Evolutionary conservation across 1,140 invertebrate species (phyloP), one percentile per base, ranked within the genome.

Genomic region (Apocrypta bakeri): DNA sequence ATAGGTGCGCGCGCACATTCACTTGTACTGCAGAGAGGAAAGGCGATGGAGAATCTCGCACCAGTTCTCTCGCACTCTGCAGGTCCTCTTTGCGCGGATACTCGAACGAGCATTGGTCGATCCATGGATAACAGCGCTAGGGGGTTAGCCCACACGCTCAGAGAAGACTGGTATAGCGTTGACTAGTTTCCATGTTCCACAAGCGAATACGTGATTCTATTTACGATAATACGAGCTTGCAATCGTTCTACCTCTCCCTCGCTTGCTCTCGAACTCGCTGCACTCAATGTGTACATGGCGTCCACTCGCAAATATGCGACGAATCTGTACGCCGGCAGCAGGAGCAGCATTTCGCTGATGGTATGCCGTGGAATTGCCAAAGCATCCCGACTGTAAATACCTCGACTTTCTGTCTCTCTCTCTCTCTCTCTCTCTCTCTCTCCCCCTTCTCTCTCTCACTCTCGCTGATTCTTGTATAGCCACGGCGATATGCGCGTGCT

Each of bases 191-290:
- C 87, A 86, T 85, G 86, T 87, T 87, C 79, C 87, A 87, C 86
- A 84, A 87, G 81, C 85, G 85, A 88, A 88, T 91, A 88, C 89
- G 90, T 90, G 90, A 91, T 91, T 91, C 90, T 88, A 92, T 92
- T 92, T 90, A 87, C 87, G 89, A 90, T n/a, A n/a, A n/a, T 90
- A 90, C 87, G 87, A 88, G 89, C 64, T 73, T 48, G 21, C 88
- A 88, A 90, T 91, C 87, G 85, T 85, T 89, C 87, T 85, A 85
- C 84, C 88, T 88, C 86, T 87, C 83, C 74, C 81, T 37, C 81
- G 66, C 83, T 85, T 81, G 12, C 48, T 87, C 79, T 56, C 48
- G 48, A n/a, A n/a, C 48, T 56, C 85, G 84, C 83, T 31, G 48
- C 66, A 63, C 56, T 40, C 66, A 33, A 69, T 29, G 79, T 42